Percentiles rank a stretch among this genome's conserved stretches.
These are phyloP conservation scores for Drosophila mauritiana DNA, from an alignment of 1,140 invertebrate genomes.

Conservation along the genomic window DNA sequence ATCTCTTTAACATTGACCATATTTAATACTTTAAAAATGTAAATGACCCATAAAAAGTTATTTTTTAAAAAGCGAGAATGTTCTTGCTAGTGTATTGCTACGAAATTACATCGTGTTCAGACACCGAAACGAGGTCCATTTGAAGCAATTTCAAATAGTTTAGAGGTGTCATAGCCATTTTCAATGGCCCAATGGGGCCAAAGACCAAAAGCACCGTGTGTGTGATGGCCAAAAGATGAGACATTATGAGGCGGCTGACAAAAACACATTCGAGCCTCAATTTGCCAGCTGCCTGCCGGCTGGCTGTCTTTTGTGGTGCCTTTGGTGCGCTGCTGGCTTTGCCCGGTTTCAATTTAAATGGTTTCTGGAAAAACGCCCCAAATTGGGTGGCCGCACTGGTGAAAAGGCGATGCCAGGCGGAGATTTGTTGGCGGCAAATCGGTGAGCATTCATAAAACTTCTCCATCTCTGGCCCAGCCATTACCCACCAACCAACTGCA, in stretches of 20 bases:
- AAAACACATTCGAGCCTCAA: slow-evolving; percentile 44
- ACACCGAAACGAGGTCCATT: slow-evolving; percentile 11
- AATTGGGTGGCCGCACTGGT: slow-evolving; percentile 30
- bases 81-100: not conserved
- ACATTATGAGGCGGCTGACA: slow-evolving; percentile 50
- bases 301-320: slow-evolving; percentile 1
- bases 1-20: not conserved
- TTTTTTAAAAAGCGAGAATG: too few relatives aligned
- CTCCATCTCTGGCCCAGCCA: slow-evolving; percentile 15
- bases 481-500: slow-evolving; percentile 2
- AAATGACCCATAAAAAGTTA: too few relatives aligned
- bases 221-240: slow-evolving; percentile 46
- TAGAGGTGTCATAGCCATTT: slow-evolving; percentile 19
- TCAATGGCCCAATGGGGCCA: slow-evolving; percentile 1
- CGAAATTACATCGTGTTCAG: slow-evolving; percentile 8
- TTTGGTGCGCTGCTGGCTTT: slow-evolving; percentile 2
- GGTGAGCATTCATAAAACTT: slow-evolving; percentile 55
- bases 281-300: slow-evolving; percentile 36
- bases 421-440: slow-evolving; percentile 52
- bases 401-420: slow-evolving; percentile 35
- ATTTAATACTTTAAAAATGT: too few relatives aligned
- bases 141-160: slow-evolving; percentile 34
- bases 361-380: slow-evolving; percentile 40
- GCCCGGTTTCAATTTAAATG: slow-evolving; percentile 46
- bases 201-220: not conserved